These are phyloP conservation scores for Thunnus thynnus DNA, from an alignment of 2,113 vertebrate genomes.

Conservation along the genomic window DNA sequence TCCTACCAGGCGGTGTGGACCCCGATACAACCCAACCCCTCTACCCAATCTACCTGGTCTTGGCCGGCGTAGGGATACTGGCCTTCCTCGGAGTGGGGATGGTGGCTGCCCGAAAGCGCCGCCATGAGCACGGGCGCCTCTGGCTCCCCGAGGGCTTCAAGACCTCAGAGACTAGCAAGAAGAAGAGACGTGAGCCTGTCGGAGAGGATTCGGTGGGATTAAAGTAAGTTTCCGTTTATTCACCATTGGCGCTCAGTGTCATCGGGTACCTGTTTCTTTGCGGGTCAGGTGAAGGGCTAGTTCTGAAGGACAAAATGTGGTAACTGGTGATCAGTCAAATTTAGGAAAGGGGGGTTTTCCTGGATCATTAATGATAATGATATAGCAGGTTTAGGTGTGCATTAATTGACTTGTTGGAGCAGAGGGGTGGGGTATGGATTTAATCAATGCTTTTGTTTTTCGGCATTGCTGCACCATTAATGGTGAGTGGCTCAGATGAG, in stretches of 20 bases:
- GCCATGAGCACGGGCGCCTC: constrained; percentile 95
- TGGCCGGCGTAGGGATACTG: constrained; percentile 85
- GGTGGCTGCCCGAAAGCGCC: constrained; percentile 93
- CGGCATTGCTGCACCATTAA: constrained; percentile 47
- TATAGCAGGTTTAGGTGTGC: constrained; percentile 55
- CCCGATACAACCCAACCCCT: constrained; percentile 65
- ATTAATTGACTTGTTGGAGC: constrained; percentile 71
- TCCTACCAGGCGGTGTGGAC: constrained; percentile 86
- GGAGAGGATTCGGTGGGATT: constrained; percentile 97
- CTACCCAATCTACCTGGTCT: constrained; percentile 90
- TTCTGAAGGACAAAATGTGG: constrained; percentile 28
- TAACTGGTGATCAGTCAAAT: constrained; percentile 37
- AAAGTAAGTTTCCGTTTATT: constrained; percentile 89
- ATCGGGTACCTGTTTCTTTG: constrained; percentile 7
- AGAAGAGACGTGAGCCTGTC: constrained; percentile 95
- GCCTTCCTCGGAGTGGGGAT: constrained; percentile 90
- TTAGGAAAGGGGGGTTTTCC: constrained; percentile 28
- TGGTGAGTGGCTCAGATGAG: constrained; percentile 31
- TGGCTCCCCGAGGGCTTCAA: constrained; percentile 99
- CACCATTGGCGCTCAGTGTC: not conserved
- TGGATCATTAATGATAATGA: constrained; percentile 71
- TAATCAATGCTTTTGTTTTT: constrained; percentile 76
- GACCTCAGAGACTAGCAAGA: constrained; percentile 95
- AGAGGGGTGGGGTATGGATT: constrained; percentile 61
- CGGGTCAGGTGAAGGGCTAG: constrained; percentile 24